phyloP scores from a whole-genome alignment of 2,797 vertebrate genomes.

The Artibeus lituratus region DNA sequence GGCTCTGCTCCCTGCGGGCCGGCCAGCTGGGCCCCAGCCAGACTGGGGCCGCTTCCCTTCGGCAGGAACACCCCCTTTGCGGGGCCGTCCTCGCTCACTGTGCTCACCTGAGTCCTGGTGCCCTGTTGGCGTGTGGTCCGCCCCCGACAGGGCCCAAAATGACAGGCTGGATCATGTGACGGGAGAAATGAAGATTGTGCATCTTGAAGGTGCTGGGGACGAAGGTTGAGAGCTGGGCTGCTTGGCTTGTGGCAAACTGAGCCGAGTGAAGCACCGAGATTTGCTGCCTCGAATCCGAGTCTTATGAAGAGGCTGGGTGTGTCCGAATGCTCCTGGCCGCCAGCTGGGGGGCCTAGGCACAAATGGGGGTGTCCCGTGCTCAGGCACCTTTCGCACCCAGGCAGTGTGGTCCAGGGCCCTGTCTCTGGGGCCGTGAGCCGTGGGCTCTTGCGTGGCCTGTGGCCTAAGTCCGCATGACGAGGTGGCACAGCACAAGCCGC shows the following conservation, averaged over 20 bases:
- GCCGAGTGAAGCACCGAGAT: not conserved
- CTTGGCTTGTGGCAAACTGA: not conserved
- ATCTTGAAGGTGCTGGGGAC: not conserved
- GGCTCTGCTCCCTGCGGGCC: not conserved
- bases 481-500: conserved; percentile 46
- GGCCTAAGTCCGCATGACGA: conserved; percentile 29
- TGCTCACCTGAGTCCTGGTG: not conserved
- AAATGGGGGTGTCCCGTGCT: not conserved
- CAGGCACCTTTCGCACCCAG: not conserved
- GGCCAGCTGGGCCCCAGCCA: not conserved
- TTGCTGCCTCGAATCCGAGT: not conserved
- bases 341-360: not conserved
- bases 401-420: not conserved
- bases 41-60: not conserved
- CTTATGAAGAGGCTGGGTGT: not conserved
- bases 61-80: not conserved
- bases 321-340: not conserved
- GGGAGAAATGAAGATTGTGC: not conserved
- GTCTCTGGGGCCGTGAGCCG: not conserved
- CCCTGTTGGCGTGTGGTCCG: too few species aligned
- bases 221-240: not conserved
- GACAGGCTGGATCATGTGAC: not conserved
- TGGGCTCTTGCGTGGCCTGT: conserved; percentile 6
- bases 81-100: not conserved
- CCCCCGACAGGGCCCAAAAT: fast-evolving